These are phyloP conservation scores for Onychomys leucogaster DNA, from an alignment of 2,797 vertebrate species.

Conservation along the genomic window DNA sequence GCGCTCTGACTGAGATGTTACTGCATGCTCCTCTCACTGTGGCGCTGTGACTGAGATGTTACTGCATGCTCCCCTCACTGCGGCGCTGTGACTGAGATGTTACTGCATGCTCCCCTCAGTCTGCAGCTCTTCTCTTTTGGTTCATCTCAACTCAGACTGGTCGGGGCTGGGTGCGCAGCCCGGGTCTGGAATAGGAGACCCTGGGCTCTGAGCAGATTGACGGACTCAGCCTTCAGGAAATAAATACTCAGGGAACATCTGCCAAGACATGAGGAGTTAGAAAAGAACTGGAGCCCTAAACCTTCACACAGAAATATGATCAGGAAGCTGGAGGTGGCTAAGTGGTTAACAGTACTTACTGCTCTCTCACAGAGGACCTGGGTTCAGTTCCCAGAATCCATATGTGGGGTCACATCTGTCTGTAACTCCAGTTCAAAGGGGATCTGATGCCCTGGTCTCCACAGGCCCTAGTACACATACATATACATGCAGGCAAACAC, in stretches of 20 bases:
- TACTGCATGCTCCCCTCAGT: too few species aligned
- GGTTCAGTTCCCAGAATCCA: not conserved
- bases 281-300: not conserved
- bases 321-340: not conserved
- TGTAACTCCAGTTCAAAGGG: not conserved
- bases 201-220: too few species aligned
- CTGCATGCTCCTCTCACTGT: too few species aligned
- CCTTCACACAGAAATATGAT: not conserved
- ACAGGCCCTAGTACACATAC: not conserved
- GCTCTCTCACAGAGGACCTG: not conserved
- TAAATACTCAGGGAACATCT: too few species aligned
- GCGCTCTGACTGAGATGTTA: too few species aligned
- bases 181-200: not conserved
- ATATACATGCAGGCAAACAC: not conserved
- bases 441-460: not conserved
- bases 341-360: too few species aligned
- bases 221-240: rapidly evolving
- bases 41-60: too few species aligned
- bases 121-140: not conserved
- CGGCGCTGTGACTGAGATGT: too few species aligned
- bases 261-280: not conserved
- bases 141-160: not conserved
- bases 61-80: too few species aligned
- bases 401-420: not conserved
- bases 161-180: not conserved